Base-by-base conservation (phyloP, 2,888 invertebrate genomes). In the Acrobeloides nanus region DNA sequence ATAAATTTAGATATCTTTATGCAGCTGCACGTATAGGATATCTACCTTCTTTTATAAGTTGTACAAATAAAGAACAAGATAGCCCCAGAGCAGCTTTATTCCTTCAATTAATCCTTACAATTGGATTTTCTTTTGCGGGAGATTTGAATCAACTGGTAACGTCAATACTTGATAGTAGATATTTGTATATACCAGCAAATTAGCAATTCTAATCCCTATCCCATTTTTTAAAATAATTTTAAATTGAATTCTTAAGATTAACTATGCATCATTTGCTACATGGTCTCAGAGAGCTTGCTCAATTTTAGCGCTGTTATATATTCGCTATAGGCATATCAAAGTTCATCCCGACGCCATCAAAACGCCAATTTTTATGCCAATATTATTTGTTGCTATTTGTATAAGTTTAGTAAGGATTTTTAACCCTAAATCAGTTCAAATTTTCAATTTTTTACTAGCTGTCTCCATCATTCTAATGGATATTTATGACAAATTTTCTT, bases 231-330 rank as follows among this genome's bases (percentile, higher is more conserved):
- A n/a, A n/a, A n/a, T n/a, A n/a, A n/a, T n/a, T n/a, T n/a, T n/a
- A n/a, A n/a, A n/a, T n/a, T n/a, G n/a, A n/a, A n/a, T n/a, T n/a
- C n/a, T n/a, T n/a, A n/a, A n/a, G n/a, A 64, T 70, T 45, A 62
- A 63, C 49, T 70, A 67, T 48, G 62, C 65, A 6, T 61, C 63
- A 6, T 68, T 71, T 43, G 63, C 62, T 6, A 62, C 63, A 46
- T 71, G 71, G 71, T 57, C 61, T n/a, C 71, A 71, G 40, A 47
- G 72, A 15, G 59, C 59, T 1, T 57, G 66, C 48, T 70, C 69
- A 20, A 66, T 71, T 64, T 38, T 51, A n/a, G 69, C 69, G 6
- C 49, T 71, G n/a, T 42, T 71, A 17, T 70, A 56, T 44, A 63
- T 71, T 24, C 48, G 69, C 12, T 49, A 62, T 40, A 51, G n/a